Evolutionary conservation across 2,888 invertebrate genomes (phyloP), one percentile per base, ranked within the genome.

Genomic region (Andrena minutula): DNA sequence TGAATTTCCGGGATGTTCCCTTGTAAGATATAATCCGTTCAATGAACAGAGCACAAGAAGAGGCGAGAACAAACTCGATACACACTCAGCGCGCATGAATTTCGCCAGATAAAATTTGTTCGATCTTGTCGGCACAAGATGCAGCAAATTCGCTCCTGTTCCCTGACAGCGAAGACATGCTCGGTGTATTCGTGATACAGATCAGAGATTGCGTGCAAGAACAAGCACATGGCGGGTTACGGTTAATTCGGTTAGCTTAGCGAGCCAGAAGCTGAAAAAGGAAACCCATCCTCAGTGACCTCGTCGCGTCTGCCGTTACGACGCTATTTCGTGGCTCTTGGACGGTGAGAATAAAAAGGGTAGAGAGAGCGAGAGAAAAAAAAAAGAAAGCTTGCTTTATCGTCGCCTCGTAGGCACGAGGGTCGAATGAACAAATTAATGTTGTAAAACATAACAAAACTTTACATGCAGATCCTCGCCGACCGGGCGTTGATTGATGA

Each of bases 401-500:
- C 32, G 41, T 20, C 35, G 7, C 28, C 12, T 23, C n/a, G 30
- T 23, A 0, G 23, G 66, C 49, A 32, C 53, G 32, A 56, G 60
- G 26, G 30, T 41, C 68, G n/a, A 51, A 0, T 8, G 28, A 12
- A 5, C 10, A 49, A 60, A 66, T 51, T 8, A 60, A 8, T 32
- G 64, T 64, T 81, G 77, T 87, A 88, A 80, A 88, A 88, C 83
- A 73, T 86, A 87, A 87, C 88, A 84, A 87, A 88, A 88, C 88
- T 88, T 95, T 96, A 96, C 96, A 96, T 98, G 98, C 96, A 98
- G 96, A 95, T 98, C 98, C 95, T 98, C 98, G 95, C 97, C 97
- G 94, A 98, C 98, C 87, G 98, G 97, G 92, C 98, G 96, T 95
- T 98, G 98, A 96, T 98, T 98, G 95, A 99, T 98, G 94, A 99